phyloP scores from a whole-genome alignment of 2,797 vertebrate species.

The Mormyrops attenuatus region DNA sequence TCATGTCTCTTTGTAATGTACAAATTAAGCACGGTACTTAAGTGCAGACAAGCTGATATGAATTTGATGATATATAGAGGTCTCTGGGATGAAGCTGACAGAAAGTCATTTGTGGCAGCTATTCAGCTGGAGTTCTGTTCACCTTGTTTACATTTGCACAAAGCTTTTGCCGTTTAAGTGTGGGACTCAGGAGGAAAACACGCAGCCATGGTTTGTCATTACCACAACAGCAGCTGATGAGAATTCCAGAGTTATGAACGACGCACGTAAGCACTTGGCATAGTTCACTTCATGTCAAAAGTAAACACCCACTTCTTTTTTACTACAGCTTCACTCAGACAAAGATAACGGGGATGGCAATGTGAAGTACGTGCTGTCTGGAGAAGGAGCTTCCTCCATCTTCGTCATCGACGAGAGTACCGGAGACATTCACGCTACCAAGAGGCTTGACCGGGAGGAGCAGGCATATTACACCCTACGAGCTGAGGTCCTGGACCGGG shows the following conservation, averaged over 20 bases:
- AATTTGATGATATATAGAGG: conserved; percentile 5
- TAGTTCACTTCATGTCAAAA: background rate
- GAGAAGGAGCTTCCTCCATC: conserved; percentile 90
- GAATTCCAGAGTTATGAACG: background rate
- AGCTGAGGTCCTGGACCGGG: conserved; percentile 82
- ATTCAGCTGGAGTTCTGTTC: conserved; percentile 22
- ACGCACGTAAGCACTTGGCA: background rate
- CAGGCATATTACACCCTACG: conserved; percentile 91
- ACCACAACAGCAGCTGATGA: conserved; percentile 39
- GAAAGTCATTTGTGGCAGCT: background rate
- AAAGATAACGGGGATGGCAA: conserved; percentile 92
- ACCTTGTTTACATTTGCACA: conserved; percentile 41
- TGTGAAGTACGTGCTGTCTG: conserved; percentile 90
- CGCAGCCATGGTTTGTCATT: conserved; percentile 27
- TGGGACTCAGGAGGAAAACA: conserved; percentile 30
- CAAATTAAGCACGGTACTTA: conserved; percentile 9
- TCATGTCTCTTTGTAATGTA: conserved; percentile 1
- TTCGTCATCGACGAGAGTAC: conserved; percentile 98
- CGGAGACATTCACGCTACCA: conserved; percentile 91
- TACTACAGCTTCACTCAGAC: conserved; percentile 89
- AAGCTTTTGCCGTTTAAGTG: background rate
- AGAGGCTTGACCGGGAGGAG: conserved; percentile 88
- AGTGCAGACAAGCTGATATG: background rate
- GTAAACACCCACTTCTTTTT: conserved; percentile 23
- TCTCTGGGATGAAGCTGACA: background rate